phyloP scores from a whole-genome alignment of 2,113 vertebrate species.

The Ophthalmotilapia sp. region DNA sequence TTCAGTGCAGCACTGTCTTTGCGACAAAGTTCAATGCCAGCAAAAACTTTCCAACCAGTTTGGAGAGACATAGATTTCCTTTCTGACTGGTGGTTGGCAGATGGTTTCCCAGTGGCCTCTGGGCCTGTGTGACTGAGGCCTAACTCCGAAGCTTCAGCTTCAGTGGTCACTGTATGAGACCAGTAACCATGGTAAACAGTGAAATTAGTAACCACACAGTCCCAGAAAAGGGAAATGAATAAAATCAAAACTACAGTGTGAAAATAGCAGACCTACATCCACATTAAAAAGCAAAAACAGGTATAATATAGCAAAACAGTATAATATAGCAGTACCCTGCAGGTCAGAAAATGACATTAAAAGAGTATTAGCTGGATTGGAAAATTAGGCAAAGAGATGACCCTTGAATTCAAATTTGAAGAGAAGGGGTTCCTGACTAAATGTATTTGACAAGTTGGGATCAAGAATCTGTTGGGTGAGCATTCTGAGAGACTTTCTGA shows the following conservation, averaged over 20 bases:
- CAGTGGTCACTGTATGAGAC: background rate
- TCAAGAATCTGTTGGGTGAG: background rate
- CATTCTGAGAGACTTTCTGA: background rate
- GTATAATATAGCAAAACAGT: background rate
- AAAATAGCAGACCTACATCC: background rate
- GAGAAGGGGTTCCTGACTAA: background rate
- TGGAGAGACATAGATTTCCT: background rate
- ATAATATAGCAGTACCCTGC: background rate
- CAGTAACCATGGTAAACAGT: background rate
- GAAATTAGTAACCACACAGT: background rate
- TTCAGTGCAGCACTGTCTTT: background rate
- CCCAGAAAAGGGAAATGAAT: background rate
- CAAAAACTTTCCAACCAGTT: background rate
- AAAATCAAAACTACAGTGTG: background rate
- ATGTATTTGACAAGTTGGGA: background rate
- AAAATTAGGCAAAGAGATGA: background rate
- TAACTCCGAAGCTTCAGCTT: background rate
- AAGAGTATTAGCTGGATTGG: background rate
- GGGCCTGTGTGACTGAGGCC: background rate
- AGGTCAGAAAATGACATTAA: background rate
- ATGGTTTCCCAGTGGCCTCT: background rate
- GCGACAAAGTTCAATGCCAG: background rate
- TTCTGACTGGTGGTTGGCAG: background rate
- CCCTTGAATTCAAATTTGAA: background rate
- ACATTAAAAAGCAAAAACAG: background rate